Evolutionary conservation across 2,113 vertebrate species (phyloP).

Genomic region (Entomyzon cyanotis): DNA sequence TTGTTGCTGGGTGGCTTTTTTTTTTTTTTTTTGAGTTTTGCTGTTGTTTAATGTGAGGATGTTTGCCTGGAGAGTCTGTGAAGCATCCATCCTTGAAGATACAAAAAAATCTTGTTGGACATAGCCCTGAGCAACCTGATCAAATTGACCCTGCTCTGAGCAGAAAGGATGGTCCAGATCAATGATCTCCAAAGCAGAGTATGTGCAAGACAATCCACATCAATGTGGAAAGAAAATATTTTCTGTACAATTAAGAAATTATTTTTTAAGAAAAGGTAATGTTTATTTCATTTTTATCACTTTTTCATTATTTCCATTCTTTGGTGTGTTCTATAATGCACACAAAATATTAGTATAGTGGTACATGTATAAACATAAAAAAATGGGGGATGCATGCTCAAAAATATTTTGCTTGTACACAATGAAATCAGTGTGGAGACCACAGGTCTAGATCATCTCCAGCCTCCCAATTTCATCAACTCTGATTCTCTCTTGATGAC

Average conservation of each 20-base stretch:
- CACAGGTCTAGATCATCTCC: not conserved
- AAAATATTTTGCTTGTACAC: not conserved
- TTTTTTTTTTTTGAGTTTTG: not conserved
- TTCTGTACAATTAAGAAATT: not conserved
- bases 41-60: not conserved
- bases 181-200: not conserved
- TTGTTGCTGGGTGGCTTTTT: too few relatives aligned
- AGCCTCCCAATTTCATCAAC: not conserved
- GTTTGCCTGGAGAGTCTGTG: not conserved
- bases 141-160: not conserved
- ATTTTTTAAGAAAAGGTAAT: not conserved
- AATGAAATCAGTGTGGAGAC: not conserved
- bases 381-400: not conserved
- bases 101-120: not conserved
- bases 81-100: not conserved
- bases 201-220: rapidly evolving
- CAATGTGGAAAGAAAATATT: not conserved
- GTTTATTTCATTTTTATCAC: not conserved
- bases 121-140: not conserved
- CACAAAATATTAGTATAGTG: not conserved
- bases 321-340: not conserved
- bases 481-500: not conserved
- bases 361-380: not conserved
- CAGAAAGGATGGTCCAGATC: not conserved
- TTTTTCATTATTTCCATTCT: not conserved